These are phyloP conservation scores for Burhinus bistriatus DNA, from an alignment of 2,113 vertebrate species.

Conservation along the genomic window DNA sequence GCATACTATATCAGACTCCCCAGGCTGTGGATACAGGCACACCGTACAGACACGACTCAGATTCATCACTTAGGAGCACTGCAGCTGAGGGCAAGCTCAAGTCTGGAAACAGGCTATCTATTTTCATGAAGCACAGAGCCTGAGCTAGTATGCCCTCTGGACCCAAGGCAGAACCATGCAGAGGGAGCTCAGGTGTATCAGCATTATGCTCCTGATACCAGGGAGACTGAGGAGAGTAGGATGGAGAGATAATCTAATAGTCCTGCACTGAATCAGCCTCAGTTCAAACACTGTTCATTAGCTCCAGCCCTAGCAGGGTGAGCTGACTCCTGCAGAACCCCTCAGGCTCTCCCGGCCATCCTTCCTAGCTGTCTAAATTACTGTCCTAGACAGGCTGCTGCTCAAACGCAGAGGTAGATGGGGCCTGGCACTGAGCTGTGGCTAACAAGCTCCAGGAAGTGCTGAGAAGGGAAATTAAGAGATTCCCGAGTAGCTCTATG, in stretches of 20 bases:
- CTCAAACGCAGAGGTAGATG: constrained; percentile 28
- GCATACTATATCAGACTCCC: not conserved
- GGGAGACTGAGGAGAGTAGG: not conserved
- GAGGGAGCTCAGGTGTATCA: not conserved
- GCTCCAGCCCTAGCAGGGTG: not conserved
- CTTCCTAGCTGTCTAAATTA: constrained; percentile 19
- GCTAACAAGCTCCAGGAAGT: constrained; percentile 39
- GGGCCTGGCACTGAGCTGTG: constrained; percentile 36
- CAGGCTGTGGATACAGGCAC: not conserved
- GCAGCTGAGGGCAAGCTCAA: not conserved
- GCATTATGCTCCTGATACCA: not conserved
- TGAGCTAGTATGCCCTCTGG: not conserved
- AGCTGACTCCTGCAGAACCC: not conserved
- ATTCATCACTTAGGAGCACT: not conserved
- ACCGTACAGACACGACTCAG: not conserved
- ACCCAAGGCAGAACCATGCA: not conserved
- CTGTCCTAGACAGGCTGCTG: not conserved
- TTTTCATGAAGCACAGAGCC: not conserved
- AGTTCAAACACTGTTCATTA: not conserved
- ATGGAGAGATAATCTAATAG: not conserved
- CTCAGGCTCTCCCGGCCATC: not conserved
- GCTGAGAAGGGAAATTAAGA: constrained; percentile 23
- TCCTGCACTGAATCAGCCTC: not conserved
- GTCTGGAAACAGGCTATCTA: not conserved
- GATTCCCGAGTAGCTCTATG: not conserved